phyloP scores from a whole-genome alignment of 2,113 vertebrate genomes.

The Brachypodius melanocephalos region DNA sequence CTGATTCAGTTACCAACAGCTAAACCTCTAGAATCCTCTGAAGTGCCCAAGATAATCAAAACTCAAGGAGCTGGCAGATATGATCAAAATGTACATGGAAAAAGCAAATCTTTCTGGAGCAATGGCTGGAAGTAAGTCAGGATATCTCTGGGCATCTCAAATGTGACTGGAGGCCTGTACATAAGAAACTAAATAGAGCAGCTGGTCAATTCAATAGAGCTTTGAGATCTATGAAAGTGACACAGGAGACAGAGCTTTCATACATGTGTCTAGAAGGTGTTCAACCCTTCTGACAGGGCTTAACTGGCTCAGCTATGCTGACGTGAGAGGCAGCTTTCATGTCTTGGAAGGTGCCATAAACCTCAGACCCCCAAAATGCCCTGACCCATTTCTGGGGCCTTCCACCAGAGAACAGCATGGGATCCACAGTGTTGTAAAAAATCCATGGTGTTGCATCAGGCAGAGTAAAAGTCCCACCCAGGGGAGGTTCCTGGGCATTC shows the following conservation, averaged over 20 bases:
- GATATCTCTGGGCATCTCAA: not conserved
- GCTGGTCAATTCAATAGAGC: not conserved
- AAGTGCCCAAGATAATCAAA: not conserved
- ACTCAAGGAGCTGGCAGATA: not conserved
- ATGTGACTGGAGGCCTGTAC: not conserved
- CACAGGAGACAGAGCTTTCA: not conserved
- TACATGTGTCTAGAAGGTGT: too few relatives aligned
- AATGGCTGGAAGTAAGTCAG: not conserved
- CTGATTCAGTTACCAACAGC: not conserved
- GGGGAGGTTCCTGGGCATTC: rapidly evolving
- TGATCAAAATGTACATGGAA: not conserved
- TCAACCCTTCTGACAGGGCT: not conserved
- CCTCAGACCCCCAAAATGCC: not conserved
- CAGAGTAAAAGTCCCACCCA: not conserved
- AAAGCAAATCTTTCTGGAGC: not conserved
- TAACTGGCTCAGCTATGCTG: not conserved
- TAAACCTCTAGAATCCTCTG: not conserved
- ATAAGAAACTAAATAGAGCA: not conserved
- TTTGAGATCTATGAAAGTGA: not conserved
- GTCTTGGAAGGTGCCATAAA: not conserved
- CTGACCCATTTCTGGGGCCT: rapidly evolving
- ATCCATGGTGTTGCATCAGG: not conserved
- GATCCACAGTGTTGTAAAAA: not conserved
- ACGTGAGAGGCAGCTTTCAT: not conserved
- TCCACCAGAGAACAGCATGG: not conserved